phyloP scores from a whole-genome alignment of 1,140 invertebrate species.

The Chrysomallon squamiferum region DNA sequence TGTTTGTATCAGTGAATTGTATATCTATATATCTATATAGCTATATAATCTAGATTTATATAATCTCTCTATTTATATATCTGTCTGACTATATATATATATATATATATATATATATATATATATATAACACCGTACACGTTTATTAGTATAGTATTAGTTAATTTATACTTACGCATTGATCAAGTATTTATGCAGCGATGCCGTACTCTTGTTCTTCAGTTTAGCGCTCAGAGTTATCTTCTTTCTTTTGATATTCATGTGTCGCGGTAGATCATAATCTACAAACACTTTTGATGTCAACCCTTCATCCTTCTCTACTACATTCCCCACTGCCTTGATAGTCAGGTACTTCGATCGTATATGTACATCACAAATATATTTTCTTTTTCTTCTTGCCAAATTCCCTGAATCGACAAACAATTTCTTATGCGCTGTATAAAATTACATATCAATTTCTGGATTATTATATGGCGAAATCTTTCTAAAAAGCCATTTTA shows the following conservation, averaged over 20 bases:
- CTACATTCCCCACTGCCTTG: constrained; percentile 21
- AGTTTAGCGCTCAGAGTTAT: constrained; percentile 29
- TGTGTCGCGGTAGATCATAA: constrained; percentile 35
- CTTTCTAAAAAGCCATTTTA: too few relatives aligned
- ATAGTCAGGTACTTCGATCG: constrained; percentile 25
- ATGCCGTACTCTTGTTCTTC: constrained; percentile 33
- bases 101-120: too few relatives aligned
- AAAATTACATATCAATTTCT: too few relatives aligned
- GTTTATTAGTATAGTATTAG: too few relatives aligned
- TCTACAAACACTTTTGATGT: constrained; percentile 21
- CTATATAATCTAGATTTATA: too few relatives aligned
- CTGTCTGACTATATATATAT: too few relatives aligned
- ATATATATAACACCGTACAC: too few relatives aligned
- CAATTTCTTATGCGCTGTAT: too few relatives aligned
- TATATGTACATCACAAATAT: constrained; percentile 17
- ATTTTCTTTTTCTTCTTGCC: constrained; percentile 15
- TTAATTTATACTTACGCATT: constrained; percentile 40
- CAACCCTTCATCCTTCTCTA: constrained; percentile 22
- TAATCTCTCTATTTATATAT: too few relatives aligned
- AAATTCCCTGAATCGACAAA: background rate
- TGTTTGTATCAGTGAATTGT: too few relatives aligned
- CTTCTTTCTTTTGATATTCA: constrained; percentile 25
- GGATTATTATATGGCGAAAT: too few relatives aligned
- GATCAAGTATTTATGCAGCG: constrained; percentile 26
- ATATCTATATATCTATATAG: too few relatives aligned